A percentile compares a stretch with the other conserved stretches of the same genome.
These are phyloP conservation scores for Myopa testacea DNA, from an alignment of 2,888 invertebrate species.

Conservation along the genomic window DNA sequence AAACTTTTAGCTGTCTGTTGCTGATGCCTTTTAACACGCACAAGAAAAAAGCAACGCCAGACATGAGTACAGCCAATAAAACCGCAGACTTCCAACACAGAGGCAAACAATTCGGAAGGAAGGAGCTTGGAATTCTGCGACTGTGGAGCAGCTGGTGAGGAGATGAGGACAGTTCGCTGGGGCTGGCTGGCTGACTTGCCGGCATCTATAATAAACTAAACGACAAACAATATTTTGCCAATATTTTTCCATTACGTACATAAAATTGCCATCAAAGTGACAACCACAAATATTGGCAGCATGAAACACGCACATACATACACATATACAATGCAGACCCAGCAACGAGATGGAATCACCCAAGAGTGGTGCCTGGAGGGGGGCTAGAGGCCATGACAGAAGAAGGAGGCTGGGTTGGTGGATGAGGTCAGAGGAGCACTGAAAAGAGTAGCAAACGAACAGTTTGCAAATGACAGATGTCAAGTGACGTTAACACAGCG, in stretches of 20 bases:
- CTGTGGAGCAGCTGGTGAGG: background rate
- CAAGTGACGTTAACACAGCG: constrained; percentile 63
- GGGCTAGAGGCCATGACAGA: background rate
- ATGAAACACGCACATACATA: background rate
- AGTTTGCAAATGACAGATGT: constrained; percentile 65
- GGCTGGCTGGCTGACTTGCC: background rate
- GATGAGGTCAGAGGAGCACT: background rate
- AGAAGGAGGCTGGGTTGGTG: background rate
- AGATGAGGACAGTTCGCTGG: background rate
- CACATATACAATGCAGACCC: background rate
- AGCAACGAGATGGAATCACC: background rate
- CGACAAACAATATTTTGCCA: constrained; percentile 39
- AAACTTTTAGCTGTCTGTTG: constrained; percentile 15
- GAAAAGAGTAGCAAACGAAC: constrained; percentile 35
- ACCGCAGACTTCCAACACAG: constrained; percentile 13
- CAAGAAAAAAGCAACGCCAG: background rate
- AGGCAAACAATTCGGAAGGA: constrained; percentile 1
- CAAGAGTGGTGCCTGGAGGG: background rate
- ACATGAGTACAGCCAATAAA: constrained; percentile 21
- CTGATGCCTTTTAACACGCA: constrained; percentile 7
- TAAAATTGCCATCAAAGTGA: constrained; percentile 33
- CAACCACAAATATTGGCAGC: constrained; percentile 29
- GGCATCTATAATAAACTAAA: constrained; percentile 30
- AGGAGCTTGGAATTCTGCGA: constrained; percentile 8
- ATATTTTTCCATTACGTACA: constrained; percentile 38